Evolutionary conservation across 2,113 vertebrate genomes (phyloP).

Genomic region (Cephalopholis sonnerati): DNA sequence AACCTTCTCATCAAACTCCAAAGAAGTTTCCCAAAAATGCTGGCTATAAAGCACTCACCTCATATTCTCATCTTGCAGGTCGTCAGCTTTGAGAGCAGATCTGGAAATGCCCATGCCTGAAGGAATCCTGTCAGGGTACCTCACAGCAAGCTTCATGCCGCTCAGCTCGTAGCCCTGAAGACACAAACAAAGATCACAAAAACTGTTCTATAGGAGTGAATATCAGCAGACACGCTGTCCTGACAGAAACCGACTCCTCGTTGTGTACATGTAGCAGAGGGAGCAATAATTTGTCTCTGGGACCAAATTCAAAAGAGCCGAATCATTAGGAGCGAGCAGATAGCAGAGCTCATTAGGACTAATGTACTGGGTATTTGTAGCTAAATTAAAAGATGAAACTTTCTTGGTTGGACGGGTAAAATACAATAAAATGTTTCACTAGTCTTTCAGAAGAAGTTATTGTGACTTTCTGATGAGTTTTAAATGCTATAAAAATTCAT

Average conservation of each 20-base stretch:
- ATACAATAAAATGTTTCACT: too few species aligned
- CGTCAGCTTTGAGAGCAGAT: slow-evolving; percentile 62
- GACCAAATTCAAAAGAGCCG: too few species aligned
- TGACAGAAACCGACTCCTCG: too few species aligned
- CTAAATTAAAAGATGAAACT: too few species aligned
- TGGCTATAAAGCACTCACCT: slow-evolving; percentile 40
- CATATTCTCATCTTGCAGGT: slow-evolving; percentile 30
- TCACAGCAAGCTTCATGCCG: slow-evolving; percentile 61
- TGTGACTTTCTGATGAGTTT: too few species aligned
- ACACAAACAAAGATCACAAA: not conserved
- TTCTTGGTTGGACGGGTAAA: too few species aligned
- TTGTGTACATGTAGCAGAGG: not conserved
- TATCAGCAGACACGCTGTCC: not conserved
- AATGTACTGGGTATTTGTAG: too few species aligned
- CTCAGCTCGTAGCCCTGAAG: slow-evolving; percentile 62
- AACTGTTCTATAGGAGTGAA: not conserved
- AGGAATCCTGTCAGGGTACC: slow-evolving; percentile 77
- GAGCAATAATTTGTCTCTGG: too few species aligned
- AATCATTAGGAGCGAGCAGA: not conserved
- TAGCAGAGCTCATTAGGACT: not conserved
- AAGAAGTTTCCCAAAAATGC: not conserved
- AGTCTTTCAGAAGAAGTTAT: too few species aligned
- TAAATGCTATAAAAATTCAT: too few species aligned
- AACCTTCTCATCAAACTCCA: not conserved
- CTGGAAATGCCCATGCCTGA: slow-evolving; percentile 68